Evolutionary conservation across 2,113 vertebrate species (phyloP).

Genomic region (Rostratula benghalensis): DNA sequence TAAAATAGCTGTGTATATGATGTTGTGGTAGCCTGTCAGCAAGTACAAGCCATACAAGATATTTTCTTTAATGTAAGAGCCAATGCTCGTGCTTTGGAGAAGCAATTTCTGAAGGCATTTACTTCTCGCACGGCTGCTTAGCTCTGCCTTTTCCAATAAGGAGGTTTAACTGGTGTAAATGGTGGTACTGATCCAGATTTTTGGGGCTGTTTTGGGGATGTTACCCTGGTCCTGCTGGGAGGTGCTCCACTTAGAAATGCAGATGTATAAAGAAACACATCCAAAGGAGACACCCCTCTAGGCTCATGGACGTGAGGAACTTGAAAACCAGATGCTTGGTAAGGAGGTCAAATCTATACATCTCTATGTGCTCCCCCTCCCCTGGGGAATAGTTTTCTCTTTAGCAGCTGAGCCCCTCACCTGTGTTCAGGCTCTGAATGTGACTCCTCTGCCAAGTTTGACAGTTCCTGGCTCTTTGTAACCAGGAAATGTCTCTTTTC

Average conservation of each 20-base stretch:
- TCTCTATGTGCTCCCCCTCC: not conserved
- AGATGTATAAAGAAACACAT: not conserved
- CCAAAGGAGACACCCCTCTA: not conserved
- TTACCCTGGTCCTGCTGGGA: not conserved
- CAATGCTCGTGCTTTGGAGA: not conserved
- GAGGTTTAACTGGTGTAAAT: not conserved
- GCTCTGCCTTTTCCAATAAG: not conserved
- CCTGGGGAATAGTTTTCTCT: not conserved
- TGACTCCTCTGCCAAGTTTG: not conserved
- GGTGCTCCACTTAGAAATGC: rapidly evolving
- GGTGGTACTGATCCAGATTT: not conserved
- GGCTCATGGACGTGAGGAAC: not conserved
- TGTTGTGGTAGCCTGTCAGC: not conserved
- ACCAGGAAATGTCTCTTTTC: not conserved
- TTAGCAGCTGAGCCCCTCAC: not conserved
- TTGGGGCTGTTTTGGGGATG: not conserved
- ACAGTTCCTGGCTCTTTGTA: not conserved
- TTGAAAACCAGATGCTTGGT: not conserved
- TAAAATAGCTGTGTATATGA: not conserved
- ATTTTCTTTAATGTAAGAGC: not conserved
- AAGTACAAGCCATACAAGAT: not conserved
- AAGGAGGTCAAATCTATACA: not conserved
- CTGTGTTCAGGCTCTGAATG: not conserved
- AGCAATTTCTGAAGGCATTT: not conserved
- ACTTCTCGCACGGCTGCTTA: not conserved